A percentile compares a stretch with the other conserved stretches of the same genome.
Conservation (phyloP, 1,140 invertebrate genomes). For the Holotrichia oblita region DNA sequence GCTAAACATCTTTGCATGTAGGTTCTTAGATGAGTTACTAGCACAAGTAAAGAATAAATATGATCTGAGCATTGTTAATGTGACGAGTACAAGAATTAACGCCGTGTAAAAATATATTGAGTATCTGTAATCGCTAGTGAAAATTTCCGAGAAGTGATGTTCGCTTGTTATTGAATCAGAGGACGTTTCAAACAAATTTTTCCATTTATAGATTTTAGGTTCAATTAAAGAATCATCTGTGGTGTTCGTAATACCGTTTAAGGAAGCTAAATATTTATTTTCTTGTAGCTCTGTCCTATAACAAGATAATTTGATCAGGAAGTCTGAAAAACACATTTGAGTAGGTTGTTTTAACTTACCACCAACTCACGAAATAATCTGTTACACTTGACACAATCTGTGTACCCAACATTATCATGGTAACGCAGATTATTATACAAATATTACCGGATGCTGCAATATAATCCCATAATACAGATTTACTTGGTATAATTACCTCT, state of each 20-base stretch:
- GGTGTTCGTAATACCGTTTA: too few relatives aligned
- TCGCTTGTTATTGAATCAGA: neutral
- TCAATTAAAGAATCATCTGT: too few relatives aligned
- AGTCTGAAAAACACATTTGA: neutral
- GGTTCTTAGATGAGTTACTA: slow-evolving; percentile 72
- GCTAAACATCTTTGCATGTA: slow-evolving; percentile 82
- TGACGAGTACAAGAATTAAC: slow-evolving; percentile 69
- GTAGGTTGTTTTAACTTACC: slow-evolving; percentile 63
- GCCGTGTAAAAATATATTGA: slow-evolving; percentile 37
- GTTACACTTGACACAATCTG: slow-evolving; percentile 74
- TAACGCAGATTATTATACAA: neutral
- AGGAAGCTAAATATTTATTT: neutral
- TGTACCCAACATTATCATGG: slow-evolving; percentile 56
- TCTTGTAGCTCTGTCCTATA: slow-evolving; percentile 66
- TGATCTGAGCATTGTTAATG: slow-evolving; percentile 60
- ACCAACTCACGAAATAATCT: slow-evolving; percentile 82
- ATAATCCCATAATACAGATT: slow-evolving; percentile 17
- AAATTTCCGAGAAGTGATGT: neutral
- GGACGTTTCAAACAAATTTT: neutral
- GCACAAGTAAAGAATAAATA: slow-evolving; percentile 67
- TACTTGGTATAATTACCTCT: slow-evolving; percentile 20
- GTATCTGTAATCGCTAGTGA: slow-evolving; percentile 25
- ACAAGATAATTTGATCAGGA: slow-evolving; percentile 58
- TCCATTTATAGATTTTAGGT: too few relatives aligned
- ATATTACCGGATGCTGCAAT: neutral